Evolutionary conservation across 2,888 invertebrate species (phyloP).

Genomic region (Heliconius charithonia): DNA sequence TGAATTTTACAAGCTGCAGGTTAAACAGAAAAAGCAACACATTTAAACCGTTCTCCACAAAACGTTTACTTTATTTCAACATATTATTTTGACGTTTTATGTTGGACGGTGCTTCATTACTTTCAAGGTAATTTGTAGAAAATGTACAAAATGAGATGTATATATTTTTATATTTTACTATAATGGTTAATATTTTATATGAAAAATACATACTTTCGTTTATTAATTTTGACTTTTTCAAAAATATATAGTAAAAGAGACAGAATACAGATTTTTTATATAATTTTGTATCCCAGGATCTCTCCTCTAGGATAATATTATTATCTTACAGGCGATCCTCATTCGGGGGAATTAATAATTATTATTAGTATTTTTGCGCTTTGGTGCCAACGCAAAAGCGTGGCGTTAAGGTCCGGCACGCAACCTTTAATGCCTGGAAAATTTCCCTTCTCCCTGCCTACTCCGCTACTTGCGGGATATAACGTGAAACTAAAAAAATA

Average conservation of each 20-base stretch:
- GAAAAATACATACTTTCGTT: not conserved
- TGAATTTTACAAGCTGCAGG: conserved; percentile 10
- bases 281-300: no score
- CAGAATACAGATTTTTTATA: no score
- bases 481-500: no score
- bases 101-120: conserved; percentile 1
- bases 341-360: no score
- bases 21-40: conserved; percentile 5
- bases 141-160: not conserved
- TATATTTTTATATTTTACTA: not conserved
- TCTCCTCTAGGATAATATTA: no score
- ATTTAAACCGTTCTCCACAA: conserved; percentile 4
- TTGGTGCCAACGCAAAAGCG: no score
- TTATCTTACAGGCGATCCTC: no score
- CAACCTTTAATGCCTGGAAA: no score
- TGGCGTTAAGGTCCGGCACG: no score
- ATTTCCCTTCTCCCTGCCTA: no score
- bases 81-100: conserved; percentile 6
- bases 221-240: not conserved
- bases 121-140: not conserved
- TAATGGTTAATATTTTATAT: not conserved
- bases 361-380: no score
- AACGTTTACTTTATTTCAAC: conserved; percentile 17
- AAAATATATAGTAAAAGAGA: not conserved
- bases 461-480: no score